Evolutionary conservation across 2,888 invertebrate species (phyloP), one percentile per base, ranked within the genome.

Genomic region (Amiota minor): DNA sequence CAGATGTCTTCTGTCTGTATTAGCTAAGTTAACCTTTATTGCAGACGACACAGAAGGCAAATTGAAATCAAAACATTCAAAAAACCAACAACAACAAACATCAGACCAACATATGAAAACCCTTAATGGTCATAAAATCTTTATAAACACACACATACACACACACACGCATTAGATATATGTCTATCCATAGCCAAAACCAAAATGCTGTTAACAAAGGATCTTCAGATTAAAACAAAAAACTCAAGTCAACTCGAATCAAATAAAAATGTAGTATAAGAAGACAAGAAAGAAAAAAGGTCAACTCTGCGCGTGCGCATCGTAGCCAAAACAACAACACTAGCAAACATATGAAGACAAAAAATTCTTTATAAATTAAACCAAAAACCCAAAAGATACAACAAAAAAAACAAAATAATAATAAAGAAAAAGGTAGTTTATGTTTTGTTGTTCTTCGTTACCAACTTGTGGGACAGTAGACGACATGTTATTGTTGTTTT

Each of bases 11-110:
- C 46, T 9, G 46, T 55, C n/a, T 62, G 50, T 50, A n/a, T 59
- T 72, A 45, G 47, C 61, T 67, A 65, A n/a, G 67, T 68, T 53
- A 20, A 68, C n/a, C 47, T n/a, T 20, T 59, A 6, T 74, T 70
- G 72, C 74, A 77, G 71, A 74, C 71, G 71, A 70, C 78, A 77
- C 76, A 78, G 77, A 77, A 80, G 80, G 83, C 85, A 86, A 86
- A 84, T 85, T 86, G 85, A 82, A 84, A 83, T 84, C 84, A 86
- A 87, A 87, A 86, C 82, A 86, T 83, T 74, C 75, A 73, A 77
- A 75, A 56, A 75, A 76, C 62, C n/a, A n/a, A n/a, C n/a, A n/a
- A n/a, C n/a, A n/a, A n/a, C n/a, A n/a, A n/a, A n/a, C n/a, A n/a
- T n/a, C n/a, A 77, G 67, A 77, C 71, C 68, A 55, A 71, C 62